phyloP scores from a whole-genome alignment of 2,888 invertebrate genomes.

The Spodoptera exigua region DNA sequence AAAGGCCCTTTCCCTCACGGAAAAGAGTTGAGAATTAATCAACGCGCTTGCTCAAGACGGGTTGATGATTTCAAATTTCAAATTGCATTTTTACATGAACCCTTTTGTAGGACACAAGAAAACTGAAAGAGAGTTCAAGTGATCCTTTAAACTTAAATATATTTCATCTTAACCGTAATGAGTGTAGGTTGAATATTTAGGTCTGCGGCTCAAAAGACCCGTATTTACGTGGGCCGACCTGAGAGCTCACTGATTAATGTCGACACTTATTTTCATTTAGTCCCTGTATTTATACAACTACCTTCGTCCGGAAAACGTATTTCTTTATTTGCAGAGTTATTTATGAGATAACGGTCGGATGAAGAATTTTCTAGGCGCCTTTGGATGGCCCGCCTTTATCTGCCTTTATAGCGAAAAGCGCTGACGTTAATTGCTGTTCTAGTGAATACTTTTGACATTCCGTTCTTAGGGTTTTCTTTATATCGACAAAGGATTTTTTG shows the following conservation, averaged over 20 bases:
- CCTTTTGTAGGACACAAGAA: no score
- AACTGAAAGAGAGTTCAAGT: no score
- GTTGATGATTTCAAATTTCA: no score
- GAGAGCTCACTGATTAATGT: slow-evolving; percentile 75
- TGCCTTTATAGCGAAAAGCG: no score
- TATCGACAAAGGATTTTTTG: no score
- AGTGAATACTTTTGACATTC: not conserved
- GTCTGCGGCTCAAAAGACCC: slow-evolving; percentile 41
- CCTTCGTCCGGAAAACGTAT: slow-evolving; percentile 46
- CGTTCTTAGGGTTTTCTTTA: no score
- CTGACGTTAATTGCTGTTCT: no score
- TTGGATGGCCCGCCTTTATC: not conserved
- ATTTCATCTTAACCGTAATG: slow-evolving; percentile 51
- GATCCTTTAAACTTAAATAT: not conserved
- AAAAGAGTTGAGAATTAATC: no score
- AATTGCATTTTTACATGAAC: no score
- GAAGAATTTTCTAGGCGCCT: not conserved
- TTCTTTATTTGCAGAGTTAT: slow-evolving; percentile 48
- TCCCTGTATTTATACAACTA: slow-evolving; percentile 55
- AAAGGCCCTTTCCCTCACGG: no score
- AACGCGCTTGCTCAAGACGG: no score
- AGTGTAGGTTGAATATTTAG: slow-evolving; percentile 57
- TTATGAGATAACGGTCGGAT: slow-evolving; percentile 7
- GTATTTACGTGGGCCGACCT: slow-evolving; percentile 64
- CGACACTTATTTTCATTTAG: slow-evolving; percentile 77